phyloP scores from a whole-genome alignment of 2,113 vertebrate species.

The Triplophysa dalaica region DNA sequence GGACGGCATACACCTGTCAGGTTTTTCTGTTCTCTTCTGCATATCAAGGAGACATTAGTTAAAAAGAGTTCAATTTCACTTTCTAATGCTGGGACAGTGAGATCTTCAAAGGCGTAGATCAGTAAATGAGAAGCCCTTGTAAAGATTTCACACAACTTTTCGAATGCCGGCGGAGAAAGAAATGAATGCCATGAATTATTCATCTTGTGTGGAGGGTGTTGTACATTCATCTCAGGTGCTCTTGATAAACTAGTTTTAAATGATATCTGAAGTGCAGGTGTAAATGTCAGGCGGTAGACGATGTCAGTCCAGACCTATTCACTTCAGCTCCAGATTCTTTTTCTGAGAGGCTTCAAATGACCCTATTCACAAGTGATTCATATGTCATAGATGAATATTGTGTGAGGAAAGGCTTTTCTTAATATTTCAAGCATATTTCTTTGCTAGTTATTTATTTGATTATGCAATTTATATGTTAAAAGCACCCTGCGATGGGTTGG shows the following conservation, averaged over 20 bases:
- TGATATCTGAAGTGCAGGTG: constrained; percentile 33
- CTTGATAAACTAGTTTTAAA: constrained; percentile 51
- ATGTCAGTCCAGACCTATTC: constrained; percentile 1
- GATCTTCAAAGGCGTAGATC: constrained; percentile 49
- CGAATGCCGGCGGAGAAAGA: constrained; percentile 7
- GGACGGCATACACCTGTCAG: constrained; percentile 54
- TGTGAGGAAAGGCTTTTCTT: neutral
- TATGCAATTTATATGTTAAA: neutral
- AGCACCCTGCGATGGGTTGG: no score
- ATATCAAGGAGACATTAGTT: constrained; percentile 60
- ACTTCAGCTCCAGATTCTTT: neutral
- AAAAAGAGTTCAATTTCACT: constrained; percentile 48
- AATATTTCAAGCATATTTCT: neutral
- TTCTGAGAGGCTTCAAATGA: constrained; percentile 5
- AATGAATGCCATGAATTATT: constrained; percentile 49
- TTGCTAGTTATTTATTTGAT: neutral
- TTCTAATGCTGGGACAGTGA: constrained; percentile 57
- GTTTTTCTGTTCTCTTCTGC: constrained; percentile 24
- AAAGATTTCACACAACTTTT: constrained; percentile 23
- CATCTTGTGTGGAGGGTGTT: constrained; percentile 31
- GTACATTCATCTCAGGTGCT: constrained; percentile 36
- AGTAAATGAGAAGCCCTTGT: constrained; percentile 17
- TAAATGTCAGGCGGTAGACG: constrained; percentile 20
- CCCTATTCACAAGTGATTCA: neutral
- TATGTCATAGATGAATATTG: neutral